Base-by-base conservation (phyloP, 2,797 vertebrate genomes). In the Clamator glandarius region DNA sequence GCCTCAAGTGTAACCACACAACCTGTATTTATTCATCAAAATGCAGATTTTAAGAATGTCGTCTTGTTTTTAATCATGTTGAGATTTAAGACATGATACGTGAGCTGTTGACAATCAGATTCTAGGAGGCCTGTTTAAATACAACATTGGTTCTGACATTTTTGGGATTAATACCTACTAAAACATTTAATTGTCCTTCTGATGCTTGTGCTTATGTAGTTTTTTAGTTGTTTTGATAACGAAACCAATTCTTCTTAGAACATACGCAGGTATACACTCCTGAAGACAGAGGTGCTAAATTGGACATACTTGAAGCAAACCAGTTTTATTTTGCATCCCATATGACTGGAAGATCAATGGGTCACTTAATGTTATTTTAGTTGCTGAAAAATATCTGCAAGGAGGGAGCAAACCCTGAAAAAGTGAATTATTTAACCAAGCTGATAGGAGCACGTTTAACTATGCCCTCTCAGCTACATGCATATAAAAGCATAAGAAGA, bases 41-140 rank as follows among this genome's bases (percentile, higher is more conserved):
- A 86, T 90, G 88, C 70, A 94, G 69, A 78, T 94, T 93, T 93
- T 68, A 68, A 62, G 50, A 16, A 58, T 61, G 50, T 64, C 50
- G 50, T 33, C 63, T 35, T 28, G 5, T 15, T 77, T 70, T 78
- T 63, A 68, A 80, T 52, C 59, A 54, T 35, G 77, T 16, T 2
- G 1, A 36, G 12, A 14, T 58, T 88, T 54, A 41, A 76, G 84
- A 28, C 52, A 83, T 64, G 64, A 50, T 15, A 29, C 23, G 36
- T 42, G 73, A 78, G 36, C 48, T 73, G 70, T 17, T 84, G 74
- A 19, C 81, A 84, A 3, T 41, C 46, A 31, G 23, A 6, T 55
- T 89, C 36, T 17, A 5, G 48, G 57, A 57, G 51, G 29, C 48
- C 51, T 89, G 18, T 44, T 63, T 20, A 52, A 59, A 52, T n/a